A percentile compares a stretch with the other conserved stretches of the same genome.
Evolutionary conservation across 1,140 invertebrate genomes (phyloP).

Genomic region (Wasmannia auropunctata): DNA sequence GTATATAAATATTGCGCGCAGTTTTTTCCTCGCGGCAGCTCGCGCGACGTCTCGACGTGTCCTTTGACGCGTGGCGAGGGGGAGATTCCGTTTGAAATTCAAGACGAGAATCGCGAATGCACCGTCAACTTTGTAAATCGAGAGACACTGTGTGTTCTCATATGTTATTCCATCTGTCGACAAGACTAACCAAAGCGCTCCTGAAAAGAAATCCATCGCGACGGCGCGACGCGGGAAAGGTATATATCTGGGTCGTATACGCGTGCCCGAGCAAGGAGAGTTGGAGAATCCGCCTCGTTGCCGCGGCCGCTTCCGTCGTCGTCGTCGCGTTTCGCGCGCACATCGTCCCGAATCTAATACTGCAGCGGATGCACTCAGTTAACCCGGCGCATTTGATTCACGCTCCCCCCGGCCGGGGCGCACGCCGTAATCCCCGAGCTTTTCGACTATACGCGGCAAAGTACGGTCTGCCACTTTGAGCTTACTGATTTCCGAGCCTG

Average conservation of each 20-base stretch:
- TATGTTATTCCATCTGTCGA: slow-evolving; percentile 39
- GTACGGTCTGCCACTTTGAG: slow-evolving; percentile 45
- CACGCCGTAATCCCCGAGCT: slow-evolving; percentile 58
- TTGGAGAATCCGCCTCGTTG: background rate
- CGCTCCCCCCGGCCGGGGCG: slow-evolving; percentile 7
- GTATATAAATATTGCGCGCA: background rate
- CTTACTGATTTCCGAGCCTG: slow-evolving; percentile 56
- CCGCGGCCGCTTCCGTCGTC: background rate
- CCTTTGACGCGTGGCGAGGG: no score
- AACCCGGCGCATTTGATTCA: slow-evolving; percentile 55
- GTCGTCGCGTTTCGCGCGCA: background rate
- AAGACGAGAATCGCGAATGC: background rate
- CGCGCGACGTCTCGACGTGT: background rate
- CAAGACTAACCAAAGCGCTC: slow-evolving; percentile 1
- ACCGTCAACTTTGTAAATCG: slow-evolving; percentile 12
- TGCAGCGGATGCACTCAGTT: slow-evolving; percentile 48
- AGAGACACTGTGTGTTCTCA: background rate
- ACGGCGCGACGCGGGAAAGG: background rate
- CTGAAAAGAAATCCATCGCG: slow-evolving; percentile 23
- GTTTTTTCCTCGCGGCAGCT: background rate
- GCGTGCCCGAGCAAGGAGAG: slow-evolving; percentile 9
- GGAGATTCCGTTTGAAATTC: slow-evolving; percentile 20
- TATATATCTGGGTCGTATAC: background rate
- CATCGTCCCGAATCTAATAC: slow-evolving; percentile 36
- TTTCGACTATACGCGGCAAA: slow-evolving; percentile 35